Conservation (phyloP, 1,140 invertebrate species). For the Drosophila bocki region DNA sequence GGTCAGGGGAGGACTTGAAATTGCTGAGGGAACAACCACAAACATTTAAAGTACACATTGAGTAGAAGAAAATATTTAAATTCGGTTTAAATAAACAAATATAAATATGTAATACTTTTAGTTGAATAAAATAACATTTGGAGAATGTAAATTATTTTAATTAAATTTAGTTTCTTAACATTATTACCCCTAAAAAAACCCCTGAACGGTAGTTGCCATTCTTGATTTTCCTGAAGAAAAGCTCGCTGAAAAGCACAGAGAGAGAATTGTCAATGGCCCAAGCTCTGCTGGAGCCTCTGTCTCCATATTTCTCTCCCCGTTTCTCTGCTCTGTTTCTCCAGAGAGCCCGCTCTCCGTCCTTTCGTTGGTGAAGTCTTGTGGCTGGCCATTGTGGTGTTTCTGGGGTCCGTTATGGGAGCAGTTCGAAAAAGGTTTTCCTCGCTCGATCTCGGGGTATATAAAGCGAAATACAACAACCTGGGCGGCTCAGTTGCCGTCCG, state of each 20-base stretch:
- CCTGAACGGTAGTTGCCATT: neutral
- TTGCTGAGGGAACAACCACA: neutral
- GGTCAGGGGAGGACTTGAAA: constrained; percentile 3
- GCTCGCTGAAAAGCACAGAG: constrained; percentile 66
- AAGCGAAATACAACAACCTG: constrained; percentile 81
- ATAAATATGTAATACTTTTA: neutral
- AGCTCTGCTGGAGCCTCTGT: constrained; percentile 29
- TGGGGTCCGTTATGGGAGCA: constrained; percentile 54
- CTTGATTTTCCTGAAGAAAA: constrained; percentile 53
- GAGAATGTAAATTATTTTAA: neutral
- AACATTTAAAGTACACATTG: neutral
- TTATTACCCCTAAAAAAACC: neutral
- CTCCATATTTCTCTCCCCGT: neutral
- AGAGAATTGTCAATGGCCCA: constrained; percentile 34
- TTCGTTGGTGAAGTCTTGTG: constrained; percentile 75
- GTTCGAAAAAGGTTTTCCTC: constrained; percentile 70
- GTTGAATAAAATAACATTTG: neutral
- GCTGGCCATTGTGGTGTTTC: constrained; percentile 24
- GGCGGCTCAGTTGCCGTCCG: constrained; percentile 79
- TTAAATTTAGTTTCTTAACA: neutral
- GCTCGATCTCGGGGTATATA: constrained; percentile 64
- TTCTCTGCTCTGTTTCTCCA: constrained; percentile 24
- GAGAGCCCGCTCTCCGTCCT: constrained; percentile 58
- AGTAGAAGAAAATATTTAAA: neutral
- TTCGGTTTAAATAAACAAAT: neutral